Percentiles rank a stretch among this genome's conserved stretches.
Evolutionary conservation across 2,113 vertebrate species (phyloP).

Genomic region (Pangasianodon hypophthalmus): DNA sequence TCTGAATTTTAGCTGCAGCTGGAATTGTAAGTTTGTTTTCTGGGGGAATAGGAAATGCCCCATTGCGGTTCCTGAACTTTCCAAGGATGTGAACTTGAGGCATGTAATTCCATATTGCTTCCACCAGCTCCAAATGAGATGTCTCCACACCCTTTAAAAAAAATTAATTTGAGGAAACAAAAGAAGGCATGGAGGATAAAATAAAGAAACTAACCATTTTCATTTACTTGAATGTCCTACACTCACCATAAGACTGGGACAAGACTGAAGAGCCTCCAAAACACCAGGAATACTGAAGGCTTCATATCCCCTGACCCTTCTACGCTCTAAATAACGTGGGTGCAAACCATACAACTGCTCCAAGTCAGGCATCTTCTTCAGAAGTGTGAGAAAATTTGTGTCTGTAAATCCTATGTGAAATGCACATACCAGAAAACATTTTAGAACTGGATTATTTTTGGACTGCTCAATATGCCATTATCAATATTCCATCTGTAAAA

Average conservation of each 20-base stretch:
- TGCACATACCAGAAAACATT: constrained; percentile 6
- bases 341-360: constrained; percentile 98
- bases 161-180: background rate
- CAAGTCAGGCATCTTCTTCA: constrained; percentile 98
- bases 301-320: constrained; percentile 91
- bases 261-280: constrained; percentile 93
- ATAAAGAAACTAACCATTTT: background rate
- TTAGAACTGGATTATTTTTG: background rate
- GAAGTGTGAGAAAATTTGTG: constrained; percentile 89
- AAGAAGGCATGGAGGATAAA: background rate
- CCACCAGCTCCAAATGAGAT: constrained; percentile 95
- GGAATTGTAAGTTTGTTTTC: constrained; percentile 99
- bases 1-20: constrained; percentile 97
- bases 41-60: constrained; percentile 96
- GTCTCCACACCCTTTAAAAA: constrained; percentile 91
- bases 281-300: constrained; percentile 98
- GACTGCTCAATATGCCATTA: background rate
- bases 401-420: constrained; percentile 88
- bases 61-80: constrained; percentile 98
- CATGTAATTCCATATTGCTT: constrained; percentile 99
- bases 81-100: constrained; percentile 98
- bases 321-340: constrained; percentile 92
- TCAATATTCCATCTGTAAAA: background rate
- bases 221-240: background rate
- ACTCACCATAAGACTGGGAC: constrained; percentile 93